Evolutionary conservation across 2,113 vertebrate genomes (phyloP), one percentile per base, ranked within the genome.

Genomic region (Corvus hawaiiensis): DNA sequence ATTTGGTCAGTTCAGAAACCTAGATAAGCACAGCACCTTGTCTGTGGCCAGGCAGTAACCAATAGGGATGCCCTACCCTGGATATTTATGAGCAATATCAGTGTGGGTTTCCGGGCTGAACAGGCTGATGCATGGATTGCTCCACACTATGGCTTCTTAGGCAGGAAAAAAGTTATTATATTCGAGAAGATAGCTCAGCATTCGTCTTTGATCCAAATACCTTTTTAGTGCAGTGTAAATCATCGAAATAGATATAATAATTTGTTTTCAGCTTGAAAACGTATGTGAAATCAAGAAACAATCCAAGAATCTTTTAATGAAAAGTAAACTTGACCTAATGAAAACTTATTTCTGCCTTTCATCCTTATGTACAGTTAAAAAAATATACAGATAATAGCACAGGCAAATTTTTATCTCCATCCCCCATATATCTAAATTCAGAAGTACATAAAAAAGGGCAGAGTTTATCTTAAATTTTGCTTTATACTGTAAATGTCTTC

Each of bases 291-390:
- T 92, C 54, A 94, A 98, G 80, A 96, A 97, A 94, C 62, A 92
- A 86, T 83, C 78, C 79, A 93, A 46, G 20, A 94, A 94, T 90
- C 87, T 97, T 97, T 96, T 90, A 95, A 96, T 94, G 90, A 93
- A 97, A 94, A 84, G 75, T 96, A 94, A 96, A 92, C 73, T 85
- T 97, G 83, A 97, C 80, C 13, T 88, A 67, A 94, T 91, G 93
- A 96, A 96, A 96, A 97, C 91, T 97, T 95, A 89, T 84, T 97
- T 97, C 84, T 93, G 92, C 83, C 94, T 96, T 97, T 96, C 90
- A 91, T 94, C 83, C 83, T 97, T 93, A 86, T 26, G 56, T 93
- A 94, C 85, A 90, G 69, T 90, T 82, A 3, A 74, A 79, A 81
- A 82, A 74, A 46, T 14, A 12, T 88, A 88, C 48, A 95, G 87